These are phyloP conservation scores for Hyposmocoma kahamanoa DNA, from an alignment of 1,140 invertebrate genomes.

Conservation along the genomic window DNA sequence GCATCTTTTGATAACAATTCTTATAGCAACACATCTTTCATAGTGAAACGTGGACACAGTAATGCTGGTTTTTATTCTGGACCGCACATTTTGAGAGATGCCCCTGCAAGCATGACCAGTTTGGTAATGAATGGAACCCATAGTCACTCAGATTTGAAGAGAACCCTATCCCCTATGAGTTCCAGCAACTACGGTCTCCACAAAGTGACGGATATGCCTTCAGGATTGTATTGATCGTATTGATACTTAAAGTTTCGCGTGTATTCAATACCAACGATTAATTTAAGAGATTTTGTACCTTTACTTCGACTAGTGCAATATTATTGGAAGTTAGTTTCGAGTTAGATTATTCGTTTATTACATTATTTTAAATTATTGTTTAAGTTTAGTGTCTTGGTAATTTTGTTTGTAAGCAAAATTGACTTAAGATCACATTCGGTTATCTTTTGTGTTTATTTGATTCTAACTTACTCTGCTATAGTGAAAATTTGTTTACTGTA, in stretches of 20 bases:
- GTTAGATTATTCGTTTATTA: constrained; percentile 5
- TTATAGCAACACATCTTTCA: constrained; percentile 68
- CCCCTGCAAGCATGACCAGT: constrained; percentile 62
- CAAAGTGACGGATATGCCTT: constrained; percentile 82
- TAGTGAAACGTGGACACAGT: constrained; percentile 75
- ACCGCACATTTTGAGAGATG: constrained; percentile 57
- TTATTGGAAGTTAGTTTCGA: constrained; percentile 27
- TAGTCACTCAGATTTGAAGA: constrained; percentile 56
- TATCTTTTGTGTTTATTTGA: constrained; percentile 20
- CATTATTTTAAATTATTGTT: not conserved
- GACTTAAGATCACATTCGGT: constrained; percentile 50
- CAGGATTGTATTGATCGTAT: constrained; percentile 83
- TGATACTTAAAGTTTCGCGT: constrained; percentile 42
- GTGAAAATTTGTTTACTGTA: not conserved
- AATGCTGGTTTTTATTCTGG: constrained; percentile 78
- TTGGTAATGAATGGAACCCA: constrained; percentile 57
- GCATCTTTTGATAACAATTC: constrained; percentile 53
- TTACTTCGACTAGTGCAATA: constrained; percentile 60
- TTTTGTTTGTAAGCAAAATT: constrained; percentile 68
- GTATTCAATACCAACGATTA: constrained; percentile 66
- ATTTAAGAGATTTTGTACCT: constrained; percentile 59
- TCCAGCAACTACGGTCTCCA: constrained; percentile 60
- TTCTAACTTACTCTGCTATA: constrained; percentile 6
- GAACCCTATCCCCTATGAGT: constrained; percentile 53
- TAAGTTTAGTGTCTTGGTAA: constrained; percentile 53